Evolutionary conservation across 2,888 invertebrate species (phyloP), one percentile per base, ranked within the genome.

Genomic region (Ichneumon xanthorius): DNA sequence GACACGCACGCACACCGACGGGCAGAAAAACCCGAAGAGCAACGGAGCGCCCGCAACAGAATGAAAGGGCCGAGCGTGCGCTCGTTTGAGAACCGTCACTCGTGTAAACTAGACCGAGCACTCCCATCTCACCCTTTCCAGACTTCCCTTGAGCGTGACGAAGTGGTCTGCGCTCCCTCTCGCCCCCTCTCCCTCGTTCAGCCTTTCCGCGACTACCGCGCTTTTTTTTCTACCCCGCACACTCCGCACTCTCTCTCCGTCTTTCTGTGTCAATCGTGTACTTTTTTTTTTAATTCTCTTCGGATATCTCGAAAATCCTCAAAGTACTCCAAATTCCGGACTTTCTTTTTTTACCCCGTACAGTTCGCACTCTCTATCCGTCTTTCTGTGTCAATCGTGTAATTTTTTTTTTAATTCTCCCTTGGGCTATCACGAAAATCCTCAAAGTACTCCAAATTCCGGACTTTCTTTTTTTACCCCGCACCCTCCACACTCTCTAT

Each of bases 71-170:
- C 14, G 14, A 67, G 63, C 55, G 84, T 72, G 82, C 76, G 70
- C 71, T 77, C 77, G 84, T 89, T 89, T 85, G 89, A 91, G 90
- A 90, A 91, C 88, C 89, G 78, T 87, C 84, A 82, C 84, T 80
- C 68, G 84, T 87, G 89, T 90, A 91, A 92, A 92, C 89, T 91
- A 90, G 90, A 92, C 89, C 91, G 89, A 90, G 89, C 89, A 86
- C 89, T 88, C 87, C 87, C 87, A 26, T 63, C 78, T 83, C 76
- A 65, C 53, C 84, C 85, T 88, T 89, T 89, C 87, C 88, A 79
- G 87, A 89, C 91, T 88, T 90, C 87, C 84, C 88, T 89, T 87
- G 86, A 91, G 89, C 90, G 89, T 90, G 90, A 91, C 90, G 87
- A 91, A 92, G 91, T 90, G 89, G 88, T 90, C 90, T 88, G n/a